Evolutionary conservation across 2,797 vertebrate genomes (phyloP).

Genomic region (Pangasius krempfi): DNA sequence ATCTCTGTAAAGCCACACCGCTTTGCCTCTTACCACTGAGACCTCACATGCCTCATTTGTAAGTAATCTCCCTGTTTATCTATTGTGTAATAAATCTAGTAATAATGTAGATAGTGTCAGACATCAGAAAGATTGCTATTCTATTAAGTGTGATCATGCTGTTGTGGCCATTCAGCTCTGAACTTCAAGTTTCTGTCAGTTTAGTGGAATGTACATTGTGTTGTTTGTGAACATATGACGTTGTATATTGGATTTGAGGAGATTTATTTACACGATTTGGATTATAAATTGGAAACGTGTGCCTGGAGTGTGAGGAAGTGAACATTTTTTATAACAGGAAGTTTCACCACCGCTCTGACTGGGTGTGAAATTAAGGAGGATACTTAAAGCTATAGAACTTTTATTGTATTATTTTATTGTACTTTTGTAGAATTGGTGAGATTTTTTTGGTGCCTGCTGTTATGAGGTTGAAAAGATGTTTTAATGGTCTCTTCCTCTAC

Average conservation of each 20-base stretch:
- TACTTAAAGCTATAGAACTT: not conserved
- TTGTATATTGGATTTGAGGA: not conserved
- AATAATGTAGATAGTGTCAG: not conserved
- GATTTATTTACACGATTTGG: not conserved
- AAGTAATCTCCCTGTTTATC: slow-evolving; percentile 39
- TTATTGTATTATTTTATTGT: not conserved
- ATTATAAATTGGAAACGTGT: slow-evolving; percentile 1
- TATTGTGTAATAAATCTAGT: not conserved
- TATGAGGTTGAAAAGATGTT: not conserved
- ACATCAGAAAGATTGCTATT: not conserved
- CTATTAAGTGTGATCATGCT: not conserved
- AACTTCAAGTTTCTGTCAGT: not conserved
- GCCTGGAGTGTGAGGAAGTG: slow-evolving; percentile 31
- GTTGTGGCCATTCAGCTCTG: too few relatives aligned
- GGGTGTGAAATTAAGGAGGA: slow-evolving; percentile 35
- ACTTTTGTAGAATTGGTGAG: not conserved
- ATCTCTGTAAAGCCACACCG: slow-evolving; percentile 60
- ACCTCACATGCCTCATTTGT: slow-evolving; percentile 49
- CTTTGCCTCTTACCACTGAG: slow-evolving; percentile 43
- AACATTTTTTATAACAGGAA: slow-evolving; percentile 57
- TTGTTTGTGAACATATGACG: slow-evolving; percentile 8
- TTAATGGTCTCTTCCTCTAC: not conserved
- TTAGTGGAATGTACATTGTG: not conserved
- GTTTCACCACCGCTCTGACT: slow-evolving; percentile 32
- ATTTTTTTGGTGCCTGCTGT: too few relatives aligned